Base-by-base conservation (phyloP, 2,113 vertebrate species). In the Labeo rohita region DNA sequence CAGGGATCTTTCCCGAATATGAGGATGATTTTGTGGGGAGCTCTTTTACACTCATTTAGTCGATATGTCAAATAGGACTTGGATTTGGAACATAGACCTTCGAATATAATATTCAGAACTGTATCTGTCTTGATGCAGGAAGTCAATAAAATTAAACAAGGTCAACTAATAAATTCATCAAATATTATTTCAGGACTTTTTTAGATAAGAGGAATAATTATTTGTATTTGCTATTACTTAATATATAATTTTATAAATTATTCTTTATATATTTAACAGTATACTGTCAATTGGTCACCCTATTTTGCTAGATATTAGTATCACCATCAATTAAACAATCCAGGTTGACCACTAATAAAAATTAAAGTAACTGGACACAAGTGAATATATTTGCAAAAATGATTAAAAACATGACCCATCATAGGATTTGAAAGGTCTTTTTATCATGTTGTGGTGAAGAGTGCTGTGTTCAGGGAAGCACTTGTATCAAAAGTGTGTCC, bases 1-100 rank as follows among this genome's bases (percentile, higher is more conserved):
- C 34, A 54, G 34, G 80, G 68, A 87, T 83, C 2, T 43, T 84
- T 84, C 49, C 65, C 21, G 11, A 36, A 73, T 78, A 18, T n/a
- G 50, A 36, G 23, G 63, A 23, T 45, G 45, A 45, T 79, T 85
- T 84, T 36, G 45, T 45, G 43, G 68, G 65, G 70, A 23, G 59
- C 65, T 89, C 81, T 59, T 77, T 39, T 56, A 54, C 50, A 63
- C 68, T 82, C 82, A 78, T 73, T 73, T 84, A 28, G 79, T 72
- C 72, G 49, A 83, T 59, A 75, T 56, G 36, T 21, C 66, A 73
- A 45, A 13, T 10, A 85, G 23, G 18, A 50, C 49, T 34, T 34
- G 13, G n/a, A 52, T 34, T 49, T 78, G 13, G 16, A n/a, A 65
- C 6, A 8, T 3, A 47, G 15, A 59, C 8, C 28, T 28, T 5